These are phyloP conservation scores for Megaceryle alcyon DNA, from an alignment of 2,797 vertebrate species.

Conservation along the genomic window DNA sequence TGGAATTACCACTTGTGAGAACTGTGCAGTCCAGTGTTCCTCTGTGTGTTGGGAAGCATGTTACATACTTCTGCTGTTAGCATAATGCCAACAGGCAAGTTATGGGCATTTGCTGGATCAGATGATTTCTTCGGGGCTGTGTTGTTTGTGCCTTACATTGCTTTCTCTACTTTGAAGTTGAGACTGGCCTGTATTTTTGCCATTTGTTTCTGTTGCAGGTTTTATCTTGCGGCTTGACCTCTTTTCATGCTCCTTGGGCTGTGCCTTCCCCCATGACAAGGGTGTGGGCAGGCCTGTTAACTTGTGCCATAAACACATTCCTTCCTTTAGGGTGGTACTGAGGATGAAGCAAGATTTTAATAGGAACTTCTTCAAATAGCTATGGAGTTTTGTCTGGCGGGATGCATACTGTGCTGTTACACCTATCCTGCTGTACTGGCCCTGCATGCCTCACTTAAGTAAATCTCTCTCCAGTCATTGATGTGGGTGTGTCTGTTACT, in stretches of 20 bases:
- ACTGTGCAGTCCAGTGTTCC: fast-evolving
- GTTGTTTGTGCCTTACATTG: not conserved
- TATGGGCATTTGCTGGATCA: not conserved
- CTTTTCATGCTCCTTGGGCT: constrained; percentile 44
- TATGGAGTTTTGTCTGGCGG: constrained; percentile 8
- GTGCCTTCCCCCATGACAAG: constrained; percentile 50
- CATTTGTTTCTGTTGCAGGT: not conserved
- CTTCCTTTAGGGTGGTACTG: constrained; percentile 56
- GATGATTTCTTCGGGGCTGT: not conserved
- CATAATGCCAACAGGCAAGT: not conserved
- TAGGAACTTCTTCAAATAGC: constrained; percentile 63
- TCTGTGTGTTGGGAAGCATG: not conserved
- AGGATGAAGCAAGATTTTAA: constrained; percentile 64
- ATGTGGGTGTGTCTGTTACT: constrained; percentile 39
- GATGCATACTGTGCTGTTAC: not conserved
- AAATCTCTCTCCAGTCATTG: constrained; percentile 46
- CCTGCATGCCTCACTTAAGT: constrained; percentile 28
- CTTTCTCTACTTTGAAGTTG: not conserved
- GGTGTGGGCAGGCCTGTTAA: constrained; percentile 59
- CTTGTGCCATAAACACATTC: constrained; percentile 68
- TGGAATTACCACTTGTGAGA: not conserved
- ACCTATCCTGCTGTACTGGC: constrained; percentile 44
- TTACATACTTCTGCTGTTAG: not conserved
- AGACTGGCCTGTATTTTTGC: not conserved
- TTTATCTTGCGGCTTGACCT: constrained; percentile 51